These are phyloP conservation scores for Scalopus aquaticus DNA, from an alignment of 2,113 vertebrate species.

Conservation along the genomic window DNA sequence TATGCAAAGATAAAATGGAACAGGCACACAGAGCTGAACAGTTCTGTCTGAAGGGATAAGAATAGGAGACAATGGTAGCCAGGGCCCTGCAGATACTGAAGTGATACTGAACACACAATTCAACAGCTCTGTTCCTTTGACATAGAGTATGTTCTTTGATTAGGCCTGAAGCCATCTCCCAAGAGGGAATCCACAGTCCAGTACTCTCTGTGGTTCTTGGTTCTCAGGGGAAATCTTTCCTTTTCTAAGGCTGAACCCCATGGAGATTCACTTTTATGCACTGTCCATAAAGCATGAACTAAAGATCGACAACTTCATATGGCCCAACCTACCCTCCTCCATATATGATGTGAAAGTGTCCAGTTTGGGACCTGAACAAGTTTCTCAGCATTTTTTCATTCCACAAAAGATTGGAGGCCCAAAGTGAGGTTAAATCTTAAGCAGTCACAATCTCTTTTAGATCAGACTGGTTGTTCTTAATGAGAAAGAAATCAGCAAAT, in stretches of 20 bases:
- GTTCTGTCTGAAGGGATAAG: not conserved
- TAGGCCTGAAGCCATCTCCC: not conserved
- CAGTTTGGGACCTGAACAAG: too few relatives aligned
- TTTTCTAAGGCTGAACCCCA: not conserved
- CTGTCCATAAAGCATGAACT: not conserved
- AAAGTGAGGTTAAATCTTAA: not conserved
- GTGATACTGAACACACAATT: not conserved
- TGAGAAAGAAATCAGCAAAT: not conserved
- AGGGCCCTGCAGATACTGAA: not conserved
- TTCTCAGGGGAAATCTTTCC: not conserved
- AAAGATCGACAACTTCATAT: not conserved
- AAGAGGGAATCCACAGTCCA: not conserved
- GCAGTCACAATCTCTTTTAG: not conserved
- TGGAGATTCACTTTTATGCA: not conserved
- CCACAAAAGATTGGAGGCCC: not conserved
- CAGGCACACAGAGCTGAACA: not conserved
- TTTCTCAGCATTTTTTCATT: not conserved
- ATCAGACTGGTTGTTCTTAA: not conserved
- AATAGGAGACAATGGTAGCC: not conserved
- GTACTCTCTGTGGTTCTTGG: not conserved
- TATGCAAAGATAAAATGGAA: not conserved
- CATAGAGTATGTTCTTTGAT: not conserved
- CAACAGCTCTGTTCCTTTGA: too few relatives aligned
- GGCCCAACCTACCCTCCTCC: not conserved
- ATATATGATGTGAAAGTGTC: not conserved